A percentile compares a stretch with the other conserved stretches of the same genome.
Conservation (phyloP, 1,140 invertebrate genomes). For the Eupeodes corollae region DNA sequence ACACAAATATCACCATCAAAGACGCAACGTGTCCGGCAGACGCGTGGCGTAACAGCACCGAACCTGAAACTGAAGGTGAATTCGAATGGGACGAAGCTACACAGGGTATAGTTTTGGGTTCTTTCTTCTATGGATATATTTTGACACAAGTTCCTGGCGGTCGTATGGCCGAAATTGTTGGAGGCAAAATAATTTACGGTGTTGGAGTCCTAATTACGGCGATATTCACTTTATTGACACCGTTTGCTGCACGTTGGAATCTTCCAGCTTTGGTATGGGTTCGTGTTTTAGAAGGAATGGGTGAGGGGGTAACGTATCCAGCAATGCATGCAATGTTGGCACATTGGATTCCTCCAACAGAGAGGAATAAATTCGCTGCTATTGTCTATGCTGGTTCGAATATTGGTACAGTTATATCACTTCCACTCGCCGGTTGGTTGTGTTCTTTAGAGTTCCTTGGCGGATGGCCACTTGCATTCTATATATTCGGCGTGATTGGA, state of each 20-base stretch:
- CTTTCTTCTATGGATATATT: conserved; percentile 80
- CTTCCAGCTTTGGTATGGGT: conserved; percentile 62
- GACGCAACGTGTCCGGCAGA: conserved; percentile 48
- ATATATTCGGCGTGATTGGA: conserved; percentile 61
- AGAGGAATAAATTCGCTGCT: conserved; percentile 68
- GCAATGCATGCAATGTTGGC: conserved; percentile 73
- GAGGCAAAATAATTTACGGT: conserved; percentile 70
- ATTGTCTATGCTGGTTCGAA: conserved; percentile 61
- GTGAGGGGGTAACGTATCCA: conserved; percentile 75
- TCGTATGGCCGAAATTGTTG: conserved; percentile 63
- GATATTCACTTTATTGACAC: conserved; percentile 63
- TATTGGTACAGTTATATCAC: conserved; percentile 62
- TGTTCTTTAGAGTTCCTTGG: conserved; percentile 53
- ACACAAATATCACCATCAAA: conserved; percentile 41
- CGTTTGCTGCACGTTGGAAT: conserved; percentile 57
- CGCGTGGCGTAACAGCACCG: conserved; percentile 40
- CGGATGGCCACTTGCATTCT: conserved; percentile 71
- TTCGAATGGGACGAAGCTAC: conserved; percentile 67
- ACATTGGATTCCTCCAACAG: conserved; percentile 68
- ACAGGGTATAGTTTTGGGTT: conserved; percentile 69
- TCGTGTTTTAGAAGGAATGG: conserved; percentile 72
- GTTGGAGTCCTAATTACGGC: conserved; percentile 64
- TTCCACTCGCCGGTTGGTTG: conserved; percentile 61
- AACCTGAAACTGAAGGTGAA: conserved; percentile 49
- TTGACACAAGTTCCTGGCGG: conserved; percentile 79